Conservation (phyloP, 2,888 invertebrate genomes). For the Clunio marinus region DNA sequence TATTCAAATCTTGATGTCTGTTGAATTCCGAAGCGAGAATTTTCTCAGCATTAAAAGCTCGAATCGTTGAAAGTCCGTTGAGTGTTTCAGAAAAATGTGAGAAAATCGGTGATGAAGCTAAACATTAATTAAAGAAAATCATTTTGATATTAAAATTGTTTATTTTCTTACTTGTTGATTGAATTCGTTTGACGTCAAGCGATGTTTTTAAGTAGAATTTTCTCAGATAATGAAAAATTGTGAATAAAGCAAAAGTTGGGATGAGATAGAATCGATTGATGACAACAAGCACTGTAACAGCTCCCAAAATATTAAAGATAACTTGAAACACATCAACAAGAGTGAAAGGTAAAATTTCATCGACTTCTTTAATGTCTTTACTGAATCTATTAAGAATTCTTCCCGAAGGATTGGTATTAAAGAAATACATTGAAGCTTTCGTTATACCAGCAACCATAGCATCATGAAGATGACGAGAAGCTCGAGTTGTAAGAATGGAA, state of each 20-base stretch:
- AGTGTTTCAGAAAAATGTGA: constrained; percentile 85
- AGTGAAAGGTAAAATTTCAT: constrained; percentile 50
- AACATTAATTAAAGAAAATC: too few relatives aligned
- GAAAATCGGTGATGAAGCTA: constrained; percentile 78
- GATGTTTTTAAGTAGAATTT: constrained; percentile 70
- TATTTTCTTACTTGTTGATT: constrained; percentile 67
- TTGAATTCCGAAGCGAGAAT: constrained; percentile 76
- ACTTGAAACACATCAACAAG: constrained; percentile 60
- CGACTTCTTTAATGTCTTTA: constrained; percentile 72
- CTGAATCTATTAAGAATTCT: constrained; percentile 83
- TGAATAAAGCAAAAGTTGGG: constrained; percentile 61
- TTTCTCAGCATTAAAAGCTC: constrained; percentile 79
- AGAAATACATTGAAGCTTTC: constrained; percentile 78
- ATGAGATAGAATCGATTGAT: constrained; percentile 66
- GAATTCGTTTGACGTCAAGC: constrained; percentile 67
- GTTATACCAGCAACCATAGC: constrained; percentile 79
- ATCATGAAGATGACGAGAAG: constrained; percentile 51
- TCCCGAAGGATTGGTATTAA: constrained; percentile 80
- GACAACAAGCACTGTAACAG: constrained; percentile 65
- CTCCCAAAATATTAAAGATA: constrained; percentile 67
- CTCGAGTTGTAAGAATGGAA: constrained; percentile 53
- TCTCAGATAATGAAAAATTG: constrained; percentile 65
- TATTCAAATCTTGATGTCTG: constrained; percentile 77
- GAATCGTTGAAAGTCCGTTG: constrained; percentile 85
- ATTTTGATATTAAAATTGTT: neutral